A percentile compares a stretch with the other conserved stretches of the same genome.
Conservation (phyloP, 2,797 vertebrate species). For the Danio aesculapii region DNA sequence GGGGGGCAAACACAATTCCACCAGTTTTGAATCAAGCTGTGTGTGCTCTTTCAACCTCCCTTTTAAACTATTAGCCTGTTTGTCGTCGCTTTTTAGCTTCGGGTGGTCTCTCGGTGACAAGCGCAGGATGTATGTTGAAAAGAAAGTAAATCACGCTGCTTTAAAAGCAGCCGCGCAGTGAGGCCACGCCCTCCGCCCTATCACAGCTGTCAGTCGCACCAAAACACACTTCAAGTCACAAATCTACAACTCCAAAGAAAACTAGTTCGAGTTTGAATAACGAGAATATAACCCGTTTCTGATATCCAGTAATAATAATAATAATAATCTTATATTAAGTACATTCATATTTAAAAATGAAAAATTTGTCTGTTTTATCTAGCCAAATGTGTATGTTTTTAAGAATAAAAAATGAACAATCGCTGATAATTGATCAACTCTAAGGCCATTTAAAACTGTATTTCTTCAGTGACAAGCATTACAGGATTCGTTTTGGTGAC, state of each 20-base stretch:
- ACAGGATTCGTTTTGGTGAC: neutral
- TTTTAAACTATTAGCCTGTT: neutral
- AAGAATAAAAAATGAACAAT: too few relatives aligned
- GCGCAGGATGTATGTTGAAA: constrained; percentile 26
- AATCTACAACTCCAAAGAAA: neutral
- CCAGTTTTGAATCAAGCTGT: neutral
- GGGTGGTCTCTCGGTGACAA: constrained; percentile 11
- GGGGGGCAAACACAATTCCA: neutral
- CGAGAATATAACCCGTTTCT: neutral
- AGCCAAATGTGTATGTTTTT: too few relatives aligned
- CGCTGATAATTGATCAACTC: too few relatives aligned
- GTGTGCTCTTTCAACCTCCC: neutral
- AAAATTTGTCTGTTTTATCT: too few relatives aligned
- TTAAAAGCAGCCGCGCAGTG: constrained; percentile 38
- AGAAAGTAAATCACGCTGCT: constrained; percentile 41
- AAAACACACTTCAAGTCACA: neutral
- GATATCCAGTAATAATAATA: too few relatives aligned
- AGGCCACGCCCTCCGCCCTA: constrained; percentile 39
- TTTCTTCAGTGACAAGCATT: neutral
- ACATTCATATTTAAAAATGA: too few relatives aligned
- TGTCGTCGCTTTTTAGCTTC: neutral
- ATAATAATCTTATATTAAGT: too few relatives aligned
- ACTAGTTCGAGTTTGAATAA: neutral
- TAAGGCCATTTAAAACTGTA: too few relatives aligned
- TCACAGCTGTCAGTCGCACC: constrained; percentile 22